Evolutionary conservation across 2,113 vertebrate genomes (phyloP).

Genomic region (Crotalus horridus): DNA sequence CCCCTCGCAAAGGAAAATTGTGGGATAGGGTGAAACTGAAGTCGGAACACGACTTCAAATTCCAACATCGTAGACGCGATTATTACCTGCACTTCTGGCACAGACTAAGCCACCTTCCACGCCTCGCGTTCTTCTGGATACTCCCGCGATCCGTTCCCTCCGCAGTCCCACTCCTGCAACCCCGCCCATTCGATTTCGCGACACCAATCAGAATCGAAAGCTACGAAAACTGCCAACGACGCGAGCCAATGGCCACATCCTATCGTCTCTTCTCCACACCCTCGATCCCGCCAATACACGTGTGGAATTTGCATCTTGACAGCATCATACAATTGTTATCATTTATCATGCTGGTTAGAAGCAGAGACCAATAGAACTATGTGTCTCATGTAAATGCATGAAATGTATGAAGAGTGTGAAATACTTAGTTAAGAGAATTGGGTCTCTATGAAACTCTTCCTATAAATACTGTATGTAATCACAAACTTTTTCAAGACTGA

Average conservation of each 20-base stretch:
- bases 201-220: neutral
- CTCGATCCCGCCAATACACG: neutral
- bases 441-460: neutral
- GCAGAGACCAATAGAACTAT: neutral
- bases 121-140: neutral
- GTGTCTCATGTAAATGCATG: neutral
- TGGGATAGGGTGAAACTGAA: neutral
- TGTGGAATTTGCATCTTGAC: neutral
- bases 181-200: neutral
- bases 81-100: neutral
- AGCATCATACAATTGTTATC: neutral
- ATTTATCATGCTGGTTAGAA: neutral
- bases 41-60: neutral
- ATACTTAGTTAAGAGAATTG: neutral
- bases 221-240: neutral
- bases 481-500: neutral
- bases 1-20: neutral
- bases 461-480: neutral
- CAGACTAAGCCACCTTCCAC: neutral
- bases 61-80: neutral
- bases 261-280: neutral
- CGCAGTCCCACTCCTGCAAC: neutral
- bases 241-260: neutral
- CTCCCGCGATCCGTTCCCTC: slow-evolving; percentile 18
- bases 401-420: neutral